These are phyloP conservation scores for Hyperoplus immaculatus DNA, from an alignment of 2,797 vertebrate species.

Conservation along the genomic window DNA sequence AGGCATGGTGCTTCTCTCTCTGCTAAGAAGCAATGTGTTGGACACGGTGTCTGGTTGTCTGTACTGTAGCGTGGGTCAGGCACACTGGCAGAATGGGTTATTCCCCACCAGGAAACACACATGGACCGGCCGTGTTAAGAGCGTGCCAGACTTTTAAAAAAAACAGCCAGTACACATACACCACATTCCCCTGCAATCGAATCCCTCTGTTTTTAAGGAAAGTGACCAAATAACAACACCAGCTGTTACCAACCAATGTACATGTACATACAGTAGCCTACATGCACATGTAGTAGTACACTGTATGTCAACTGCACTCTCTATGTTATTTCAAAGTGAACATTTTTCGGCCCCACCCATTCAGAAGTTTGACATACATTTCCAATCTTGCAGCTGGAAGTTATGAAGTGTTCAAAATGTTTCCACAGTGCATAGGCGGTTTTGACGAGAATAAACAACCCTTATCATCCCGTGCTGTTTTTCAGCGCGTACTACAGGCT, in stretches of 20 bases:
- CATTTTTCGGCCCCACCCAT: conserved; percentile 18
- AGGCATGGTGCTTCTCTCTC: conserved; percentile 21
- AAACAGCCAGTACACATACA: conserved; percentile 55
- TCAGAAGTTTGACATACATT: conserved; percentile 23
- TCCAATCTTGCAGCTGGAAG: conserved; percentile 45
- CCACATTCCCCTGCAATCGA: conserved; percentile 63
- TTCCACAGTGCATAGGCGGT: conserved; percentile 42
- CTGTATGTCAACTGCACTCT: conserved; percentile 16
- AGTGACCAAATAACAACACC: conserved; percentile 41
- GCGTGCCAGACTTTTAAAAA: conserved; percentile 30
- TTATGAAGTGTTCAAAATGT: conserved; percentile 43
- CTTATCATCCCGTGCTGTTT: conserved; percentile 64
- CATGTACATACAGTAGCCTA: conserved; percentile 15
- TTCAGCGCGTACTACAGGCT: conserved; percentile 46
- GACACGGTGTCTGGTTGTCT: conserved; percentile 73
- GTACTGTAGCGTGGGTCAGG: conserved; percentile 51
- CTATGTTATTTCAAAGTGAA: conserved; percentile 55
- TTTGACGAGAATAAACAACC: conserved; percentile 52
- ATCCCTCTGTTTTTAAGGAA: conserved; percentile 60
- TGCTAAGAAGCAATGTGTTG: conserved; percentile 51
- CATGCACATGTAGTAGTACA: background rate
- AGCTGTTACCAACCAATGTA: conserved; percentile 52
- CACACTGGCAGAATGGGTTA: conserved; percentile 50
- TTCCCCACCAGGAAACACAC: conserved; percentile 67
- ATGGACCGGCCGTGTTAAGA: conserved; percentile 40